Evolutionary conservation across 2,888 invertebrate species (phyloP).

Genomic region (Selenia dentaria): DNA sequence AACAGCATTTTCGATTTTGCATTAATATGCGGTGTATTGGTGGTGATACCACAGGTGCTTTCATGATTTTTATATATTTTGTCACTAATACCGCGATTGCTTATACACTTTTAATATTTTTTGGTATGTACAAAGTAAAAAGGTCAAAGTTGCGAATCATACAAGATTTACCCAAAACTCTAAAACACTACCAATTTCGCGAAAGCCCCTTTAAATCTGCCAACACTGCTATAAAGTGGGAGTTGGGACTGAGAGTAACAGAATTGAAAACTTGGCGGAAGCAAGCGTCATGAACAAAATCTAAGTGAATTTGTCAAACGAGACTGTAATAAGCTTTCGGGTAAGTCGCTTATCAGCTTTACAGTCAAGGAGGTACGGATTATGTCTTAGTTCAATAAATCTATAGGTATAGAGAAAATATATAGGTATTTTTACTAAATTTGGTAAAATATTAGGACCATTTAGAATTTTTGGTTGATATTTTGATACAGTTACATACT

Average conservation of each 20-base stretch:
- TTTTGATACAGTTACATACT: too few relatives aligned
- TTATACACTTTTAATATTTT: too few relatives aligned
- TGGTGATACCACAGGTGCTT: too few relatives aligned
- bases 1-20: too few relatives aligned
- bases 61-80: too few relatives aligned
- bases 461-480: too few relatives aligned
- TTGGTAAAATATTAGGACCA: too few relatives aligned
- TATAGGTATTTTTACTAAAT: too few relatives aligned
- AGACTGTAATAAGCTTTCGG: conserved; percentile 72
- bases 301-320: conserved; percentile 78
- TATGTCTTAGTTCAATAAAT: not conserved
- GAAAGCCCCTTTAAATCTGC: conserved; percentile 20
- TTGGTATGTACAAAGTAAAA: too few relatives aligned
- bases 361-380: conserved; percentile 32
- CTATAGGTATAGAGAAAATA: not conserved
- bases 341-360: conserved; percentile 58
- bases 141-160: too few relatives aligned
- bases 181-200: conserved; percentile 8
- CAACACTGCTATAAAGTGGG: conserved; percentile 6
- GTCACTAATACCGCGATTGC: too few relatives aligned
- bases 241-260: conserved; percentile 49
- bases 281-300: conserved; percentile 70
- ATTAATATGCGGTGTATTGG: too few relatives aligned
- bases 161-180: not conserved
- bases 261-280: conserved; percentile 65